phyloP scores from a whole-genome alignment of 1,140 invertebrate genomes.

The fruit fly (Drosophila melanogaster) region Release_6_plus_ISO1_MT NT_033779.5:1692001-1692500 shows the following conservation, averaged over 20 bases:
- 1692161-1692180: conserved; percentile 6
- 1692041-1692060: conserved; percentile 81
- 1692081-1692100: conserved; percentile 76
- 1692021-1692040: conserved; percentile 48
- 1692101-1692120: conserved; percentile 77
- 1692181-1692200: conserved; percentile 19
- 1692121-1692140: conserved; percentile 3
- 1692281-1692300: conserved; percentile 5
- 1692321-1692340: neutral
- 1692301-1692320: neutral
- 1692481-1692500: conserved; percentile 1
- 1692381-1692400: neutral
- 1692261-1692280: conserved; percentile 66
- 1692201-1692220: conserved; percentile 32
- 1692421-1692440: neutral
- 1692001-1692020: conserved; percentile 50
- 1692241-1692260: conserved; percentile 76
- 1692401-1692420: neutral
- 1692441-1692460: conserved; percentile 30
- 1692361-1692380: too few species aligned
- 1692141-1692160: conserved; percentile 5
- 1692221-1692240: conserved; percentile 78
- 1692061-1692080: conserved; percentile 58
- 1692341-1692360: neutral
- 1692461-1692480: conserved; percentile 10